These are phyloP conservation scores for Solenopsis fugax DNA, from an alignment of 1,140 invertebrate species.

Conservation along the genomic window DNA sequence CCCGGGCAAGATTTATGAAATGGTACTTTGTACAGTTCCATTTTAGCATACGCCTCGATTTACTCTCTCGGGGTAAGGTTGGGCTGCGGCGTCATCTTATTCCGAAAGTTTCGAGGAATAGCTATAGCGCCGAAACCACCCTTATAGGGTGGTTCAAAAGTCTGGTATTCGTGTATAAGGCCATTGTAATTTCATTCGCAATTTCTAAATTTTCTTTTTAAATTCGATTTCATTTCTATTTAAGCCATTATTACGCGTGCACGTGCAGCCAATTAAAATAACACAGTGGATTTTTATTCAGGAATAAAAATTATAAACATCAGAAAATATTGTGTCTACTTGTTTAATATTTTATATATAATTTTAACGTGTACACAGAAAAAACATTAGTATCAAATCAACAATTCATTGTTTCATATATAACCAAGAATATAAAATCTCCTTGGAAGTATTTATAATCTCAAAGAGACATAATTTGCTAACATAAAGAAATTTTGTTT, in stretches of 20 bases:
- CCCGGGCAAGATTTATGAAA: conserved; percentile 83
- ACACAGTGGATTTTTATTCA: not conserved
- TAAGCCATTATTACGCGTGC: not conserved
- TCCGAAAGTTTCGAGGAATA: conserved; percentile 77
- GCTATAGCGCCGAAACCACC: conserved; percentile 34
- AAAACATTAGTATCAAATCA: too few species aligned
- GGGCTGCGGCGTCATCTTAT: conserved; percentile 78
- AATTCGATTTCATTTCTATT: not conserved
- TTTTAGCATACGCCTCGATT: conserved; percentile 81
- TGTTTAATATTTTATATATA: not conserved
- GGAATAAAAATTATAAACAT: not conserved
- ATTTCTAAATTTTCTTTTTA: not conserved
- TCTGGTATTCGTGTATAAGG: not conserved
- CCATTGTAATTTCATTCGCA: not conserved
- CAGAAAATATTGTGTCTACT: not conserved
- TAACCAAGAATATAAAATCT: too few species aligned
- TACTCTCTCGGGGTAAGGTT: conserved; percentile 67
- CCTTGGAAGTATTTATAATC: too few species aligned
- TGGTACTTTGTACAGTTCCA: conserved; percentile 84
- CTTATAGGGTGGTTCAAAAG: conserved; percentile 21
- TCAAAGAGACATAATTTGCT: too few species aligned
- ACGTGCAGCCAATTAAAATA: not conserved
- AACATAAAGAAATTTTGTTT: too few species aligned
- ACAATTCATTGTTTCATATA: too few species aligned
- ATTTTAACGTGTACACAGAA: too few species aligned